Conservation (phyloP, 2,888 invertebrate species). For the Cataglyphis livida region DNA sequence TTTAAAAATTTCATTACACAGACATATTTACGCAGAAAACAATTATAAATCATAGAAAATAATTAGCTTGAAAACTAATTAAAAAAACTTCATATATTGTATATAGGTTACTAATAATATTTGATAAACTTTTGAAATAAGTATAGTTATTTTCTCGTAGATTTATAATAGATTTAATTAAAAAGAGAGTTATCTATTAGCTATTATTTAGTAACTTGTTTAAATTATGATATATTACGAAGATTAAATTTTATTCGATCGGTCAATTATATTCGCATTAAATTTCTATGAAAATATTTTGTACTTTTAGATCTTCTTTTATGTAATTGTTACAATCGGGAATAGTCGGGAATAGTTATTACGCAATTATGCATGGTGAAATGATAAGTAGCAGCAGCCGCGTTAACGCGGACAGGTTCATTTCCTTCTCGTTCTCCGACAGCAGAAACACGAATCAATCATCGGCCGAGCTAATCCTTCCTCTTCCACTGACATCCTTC, state of each 20-base stretch:
- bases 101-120: background rate
- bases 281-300: constrained; percentile 9
- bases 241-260: constrained; percentile 17
- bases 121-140: background rate
- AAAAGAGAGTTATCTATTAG: background rate
- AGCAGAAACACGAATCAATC: constrained; percentile 50
- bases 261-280: constrained; percentile 25
- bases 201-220: constrained; percentile 19
- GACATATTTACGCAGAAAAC: background rate
- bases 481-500: constrained; percentile 42
- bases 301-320: constrained; percentile 29
- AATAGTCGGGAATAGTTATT: constrained; percentile 16
- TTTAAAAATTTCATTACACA: background rate
- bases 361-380: constrained; percentile 52
- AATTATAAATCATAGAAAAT: background rate
- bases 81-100: background rate
- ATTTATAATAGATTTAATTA: background rate
- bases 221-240: background rate
- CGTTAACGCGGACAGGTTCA: constrained; percentile 55
- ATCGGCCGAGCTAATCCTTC: constrained; percentile 47
- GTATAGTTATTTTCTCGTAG: too few relatives aligned
- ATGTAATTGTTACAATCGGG: constrained; percentile 35
- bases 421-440: constrained; percentile 51
- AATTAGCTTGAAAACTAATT: background rate
- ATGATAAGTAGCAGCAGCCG: constrained; percentile 50